phyloP scores from a whole-genome alignment of 2,797 vertebrate species.

The Anas acuta region DNA sequence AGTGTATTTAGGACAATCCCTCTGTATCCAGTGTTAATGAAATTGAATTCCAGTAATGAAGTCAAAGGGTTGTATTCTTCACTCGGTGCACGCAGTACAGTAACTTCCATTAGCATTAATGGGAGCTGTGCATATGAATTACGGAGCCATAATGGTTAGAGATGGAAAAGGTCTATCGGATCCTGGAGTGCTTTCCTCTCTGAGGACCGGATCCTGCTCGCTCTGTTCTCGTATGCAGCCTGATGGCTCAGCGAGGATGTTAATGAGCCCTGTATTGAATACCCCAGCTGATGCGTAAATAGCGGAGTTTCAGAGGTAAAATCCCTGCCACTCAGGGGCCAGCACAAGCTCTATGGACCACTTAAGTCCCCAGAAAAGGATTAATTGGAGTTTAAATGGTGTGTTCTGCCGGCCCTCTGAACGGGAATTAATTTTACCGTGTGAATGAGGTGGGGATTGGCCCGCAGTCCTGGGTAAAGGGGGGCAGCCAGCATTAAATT shows the following conservation, averaged over 20 bases:
- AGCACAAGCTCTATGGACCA: neutral
- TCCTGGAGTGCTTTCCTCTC: constrained; percentile 32
- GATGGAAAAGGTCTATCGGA: constrained; percentile 32
- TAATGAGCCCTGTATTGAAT: constrained; percentile 17
- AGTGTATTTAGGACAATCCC: constrained; percentile 75
- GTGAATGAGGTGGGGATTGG: constrained; percentile 40
- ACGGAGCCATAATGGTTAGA: neutral
- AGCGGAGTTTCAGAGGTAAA: neutral
- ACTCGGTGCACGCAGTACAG: neutral
- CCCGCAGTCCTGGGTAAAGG: neutral
- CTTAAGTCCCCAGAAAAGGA: constrained; percentile 12
- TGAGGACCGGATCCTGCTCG: neutral
- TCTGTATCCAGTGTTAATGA: constrained; percentile 74
- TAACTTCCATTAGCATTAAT: constrained; percentile 44
- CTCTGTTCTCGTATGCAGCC: neutral
- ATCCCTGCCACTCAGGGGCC: neutral
- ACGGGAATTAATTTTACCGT: constrained; percentile 40
- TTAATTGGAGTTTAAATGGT: constrained; percentile 64
- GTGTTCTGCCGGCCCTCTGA: neutral
- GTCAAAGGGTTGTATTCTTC: constrained; percentile 63
- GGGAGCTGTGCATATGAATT: constrained; percentile 27
- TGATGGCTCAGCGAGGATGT: neutral
- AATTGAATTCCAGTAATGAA: constrained; percentile 77
- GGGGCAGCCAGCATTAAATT: constrained; percentile 26
- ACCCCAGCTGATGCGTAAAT: neutral